Percentiles rank a stretch among this genome's conserved stretches.
phyloP scores from a whole-genome alignment of 2,113 vertebrate genomes.

The Callaeas wilsoni region DNA sequence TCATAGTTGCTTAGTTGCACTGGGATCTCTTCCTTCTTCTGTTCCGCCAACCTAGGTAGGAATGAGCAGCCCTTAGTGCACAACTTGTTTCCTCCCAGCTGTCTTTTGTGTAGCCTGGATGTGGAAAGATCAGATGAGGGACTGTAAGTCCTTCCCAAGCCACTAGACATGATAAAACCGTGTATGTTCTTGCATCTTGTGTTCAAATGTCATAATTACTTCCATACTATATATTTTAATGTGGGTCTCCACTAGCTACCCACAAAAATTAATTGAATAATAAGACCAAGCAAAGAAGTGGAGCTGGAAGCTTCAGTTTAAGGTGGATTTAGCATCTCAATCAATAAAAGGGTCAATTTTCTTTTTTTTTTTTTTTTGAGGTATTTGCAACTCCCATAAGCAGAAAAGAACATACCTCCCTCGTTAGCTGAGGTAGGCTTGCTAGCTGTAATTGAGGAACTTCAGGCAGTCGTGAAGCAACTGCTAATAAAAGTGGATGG shows the following conservation, averaged over 20 bases:
- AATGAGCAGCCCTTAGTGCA: not conserved
- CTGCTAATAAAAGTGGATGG: not conserved
- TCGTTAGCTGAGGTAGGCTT: not conserved
- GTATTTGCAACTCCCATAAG: not conserved
- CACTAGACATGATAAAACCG: not conserved
- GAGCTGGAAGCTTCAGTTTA: not conserved
- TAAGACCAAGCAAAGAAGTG: not conserved
- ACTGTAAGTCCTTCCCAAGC: not conserved
- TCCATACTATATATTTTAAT: not conserved
- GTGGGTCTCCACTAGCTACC: not conserved
- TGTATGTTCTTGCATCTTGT: not conserved
- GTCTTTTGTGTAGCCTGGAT: not conserved
- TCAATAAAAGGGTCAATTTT: not conserved
- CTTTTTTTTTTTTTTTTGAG: not conserved
- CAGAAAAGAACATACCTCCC: not conserved
- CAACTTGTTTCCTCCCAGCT: not conserved
- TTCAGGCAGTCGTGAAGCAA: not conserved
- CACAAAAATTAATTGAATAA: not conserved
- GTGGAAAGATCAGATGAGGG: not conserved
- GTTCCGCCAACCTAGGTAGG: not conserved
- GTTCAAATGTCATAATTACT: not conserved
- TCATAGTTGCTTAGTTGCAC: not conserved
- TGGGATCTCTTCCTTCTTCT: not conserved
- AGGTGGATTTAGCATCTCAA: not conserved
- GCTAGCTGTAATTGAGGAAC: not conserved